Base-by-base conservation (phyloP, 92 coral and sea anemone species). In the Actinostola sp. region DNA sequence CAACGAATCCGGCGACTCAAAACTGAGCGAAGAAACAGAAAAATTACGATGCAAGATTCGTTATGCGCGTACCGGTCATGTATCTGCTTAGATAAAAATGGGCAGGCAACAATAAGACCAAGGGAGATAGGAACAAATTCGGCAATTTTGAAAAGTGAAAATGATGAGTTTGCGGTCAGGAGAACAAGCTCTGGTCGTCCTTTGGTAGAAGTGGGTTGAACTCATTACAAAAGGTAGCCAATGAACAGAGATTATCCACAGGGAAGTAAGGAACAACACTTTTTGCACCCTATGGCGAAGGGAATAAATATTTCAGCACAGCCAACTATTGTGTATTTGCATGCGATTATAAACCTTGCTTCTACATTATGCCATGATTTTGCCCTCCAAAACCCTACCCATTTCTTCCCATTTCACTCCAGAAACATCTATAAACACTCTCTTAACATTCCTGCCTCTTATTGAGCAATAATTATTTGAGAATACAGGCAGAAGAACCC, bases 291-390 rank as follows among this genome's bases (percentile, higher is more conserved):
- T 70, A 65, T 78, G 69, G 92, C 72, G 83, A 65, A 25, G 45
- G 63, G 66, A 76, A 86, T 86, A 86, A 86, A 86, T 86, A 86
- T 86, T 86, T 77, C 84, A 76, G 76, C 61, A 76, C 73, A 82
- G 83, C 80, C 75, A 82, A 57, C 68, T 83, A 78, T 82, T 86
- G 75, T 62, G 81, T 76, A 86, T 86, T 81, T 86, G 92, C 92
- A 86, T 86, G 71, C 75, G 76, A 39, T 43, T 62, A 44, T 34
- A 43, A 77, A 27, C 60, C 67, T 39, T 39, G 63, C 27, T 17
- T 20, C 35, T 2, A 63, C 31, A 33, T 5, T 35, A 51, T 25
- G 5, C 38, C 7, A 35, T 8, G 23, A 19, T 33, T 49, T n/a
- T 34, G 44, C 19, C 27, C 67, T 19, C 17, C 4, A 31, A 35